Conservation (phyloP, 2,113 vertebrate species). For the Paraplagusia blochii region DNA sequence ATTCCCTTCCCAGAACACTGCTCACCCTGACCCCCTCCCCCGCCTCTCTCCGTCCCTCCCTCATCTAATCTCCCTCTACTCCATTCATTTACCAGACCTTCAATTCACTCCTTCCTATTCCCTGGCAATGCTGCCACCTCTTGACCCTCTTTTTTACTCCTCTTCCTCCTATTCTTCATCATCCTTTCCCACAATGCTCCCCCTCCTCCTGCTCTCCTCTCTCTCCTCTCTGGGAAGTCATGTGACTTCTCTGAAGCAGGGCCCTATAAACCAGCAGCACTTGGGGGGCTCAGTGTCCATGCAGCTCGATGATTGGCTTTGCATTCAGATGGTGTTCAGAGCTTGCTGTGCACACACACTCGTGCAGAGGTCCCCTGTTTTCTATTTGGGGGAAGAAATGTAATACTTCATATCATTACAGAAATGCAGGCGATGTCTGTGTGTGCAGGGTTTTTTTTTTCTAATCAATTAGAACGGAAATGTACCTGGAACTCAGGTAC, state of each 20-base stretch:
- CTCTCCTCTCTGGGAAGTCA: conserved; percentile 74
- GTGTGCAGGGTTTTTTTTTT: too few relatives aligned
- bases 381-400: conserved; percentile 50
- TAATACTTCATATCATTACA: conserved; percentile 25
- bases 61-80: conserved; percentile 11
- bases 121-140: conserved; percentile 38
- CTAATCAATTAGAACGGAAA: too few relatives aligned
- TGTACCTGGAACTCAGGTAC: too few relatives aligned
- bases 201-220: conserved; percentile 43
- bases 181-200: conserved; percentile 28
- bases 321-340: conserved; percentile 29
- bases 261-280: conserved; percentile 77
- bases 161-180: conserved; percentile 29
- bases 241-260: conserved; percentile 80
- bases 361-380: conserved; percentile 49
- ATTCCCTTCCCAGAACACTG: conserved; percentile 35
- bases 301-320: conserved; percentile 56
- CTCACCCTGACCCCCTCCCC: conserved; percentile 6
- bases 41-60: conserved; percentile 1
- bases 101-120: conserved; percentile 40
- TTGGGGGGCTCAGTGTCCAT: conserved; percentile 67
- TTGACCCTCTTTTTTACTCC: conserved; percentile 52
- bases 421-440: conserved; percentile 6
- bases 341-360: conserved; percentile 20
- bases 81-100: conserved; percentile 50